These are phyloP conservation scores for Urosaurus nigricauda DNA, from an alignment of 2,797 vertebrate genomes.

Conservation along the genomic window DNA sequence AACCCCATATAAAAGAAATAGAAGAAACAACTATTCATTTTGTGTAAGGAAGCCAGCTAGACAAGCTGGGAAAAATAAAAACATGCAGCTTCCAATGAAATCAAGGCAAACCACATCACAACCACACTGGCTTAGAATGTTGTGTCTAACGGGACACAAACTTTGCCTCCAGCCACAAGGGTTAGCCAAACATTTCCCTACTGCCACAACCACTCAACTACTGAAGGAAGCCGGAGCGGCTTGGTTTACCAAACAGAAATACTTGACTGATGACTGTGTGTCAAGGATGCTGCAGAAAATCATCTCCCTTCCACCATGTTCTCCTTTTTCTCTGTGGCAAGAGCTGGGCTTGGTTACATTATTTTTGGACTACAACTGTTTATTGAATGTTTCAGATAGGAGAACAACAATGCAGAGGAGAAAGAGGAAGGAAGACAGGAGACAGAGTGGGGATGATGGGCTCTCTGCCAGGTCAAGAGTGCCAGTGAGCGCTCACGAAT, in stretches of 20 bases:
- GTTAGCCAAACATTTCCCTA: not conserved
- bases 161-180: not conserved
- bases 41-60: not conserved
- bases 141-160: not conserved
- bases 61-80: not conserved
- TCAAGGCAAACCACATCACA: not conserved
- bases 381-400: too few relatives aligned
- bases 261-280: not conserved
- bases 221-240: not conserved
- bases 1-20: not conserved
- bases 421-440: too few relatives aligned
- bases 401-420: too few relatives aligned
- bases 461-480: too few relatives aligned
- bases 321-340: not conserved
- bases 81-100: not conserved
- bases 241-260: constrained; percentile 3
- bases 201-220: not conserved
- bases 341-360: too few relatives aligned
- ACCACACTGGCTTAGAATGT: not conserved
- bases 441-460: too few relatives aligned
- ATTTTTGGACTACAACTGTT: too few relatives aligned
- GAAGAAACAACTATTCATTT: not conserved
- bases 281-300: not conserved
- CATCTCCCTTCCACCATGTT: not conserved
- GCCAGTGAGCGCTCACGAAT: too few relatives aligned